Conservation (phyloP, 37 sponge, comb jelly and placozoan species). For the Tethya wilhelma region DNA sequence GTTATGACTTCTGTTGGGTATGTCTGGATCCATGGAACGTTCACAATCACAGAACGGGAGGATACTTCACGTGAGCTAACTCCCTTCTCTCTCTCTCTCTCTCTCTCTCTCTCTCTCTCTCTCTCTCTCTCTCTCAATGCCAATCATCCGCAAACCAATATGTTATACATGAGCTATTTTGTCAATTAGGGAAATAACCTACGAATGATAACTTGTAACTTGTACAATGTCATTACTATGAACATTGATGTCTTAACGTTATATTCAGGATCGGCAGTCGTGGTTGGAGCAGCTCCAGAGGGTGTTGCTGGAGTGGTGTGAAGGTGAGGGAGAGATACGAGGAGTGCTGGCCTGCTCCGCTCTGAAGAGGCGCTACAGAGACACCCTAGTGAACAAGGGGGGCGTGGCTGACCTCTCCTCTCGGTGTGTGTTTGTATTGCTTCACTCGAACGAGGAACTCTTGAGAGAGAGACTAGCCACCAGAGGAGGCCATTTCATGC, state of each 20-base stretch:
- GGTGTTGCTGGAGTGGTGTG: conserved; percentile 1
- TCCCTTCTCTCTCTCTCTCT: conserved; percentile 7
- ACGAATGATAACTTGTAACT: too few species aligned
- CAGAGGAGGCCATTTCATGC: conserved; percentile 80
- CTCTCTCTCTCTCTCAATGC: conserved; percentile 19
- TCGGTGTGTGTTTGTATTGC: conserved; percentile 42
- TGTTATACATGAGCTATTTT: too few species aligned
- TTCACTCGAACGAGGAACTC: conserved; percentile 52
- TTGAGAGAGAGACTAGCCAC: conserved; percentile 20
- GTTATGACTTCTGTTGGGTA: conserved; percentile 82
- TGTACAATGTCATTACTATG: too few species aligned
- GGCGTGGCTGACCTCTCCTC: neutral
- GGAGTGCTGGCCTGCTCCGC: conserved; percentile 84
- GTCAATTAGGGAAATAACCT: too few species aligned
- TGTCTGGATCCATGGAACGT: conserved; percentile 77
- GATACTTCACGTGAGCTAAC: conserved; percentile 70
- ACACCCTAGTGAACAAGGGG: conserved; percentile 28
- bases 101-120: conserved; percentile 30
- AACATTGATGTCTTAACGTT: neutral
- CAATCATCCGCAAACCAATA: too few species aligned
- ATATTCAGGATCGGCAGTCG: conserved; percentile 61
- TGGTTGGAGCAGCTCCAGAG: conserved; percentile 63
- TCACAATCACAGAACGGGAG: conserved; percentile 73
- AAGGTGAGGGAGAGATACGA: neutral
- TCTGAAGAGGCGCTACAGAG: conserved; percentile 62